Percentiles rank a stretch among this genome's conserved stretches.
phyloP scores from a whole-genome alignment of 2,113 vertebrate species.

The human region DNA sequence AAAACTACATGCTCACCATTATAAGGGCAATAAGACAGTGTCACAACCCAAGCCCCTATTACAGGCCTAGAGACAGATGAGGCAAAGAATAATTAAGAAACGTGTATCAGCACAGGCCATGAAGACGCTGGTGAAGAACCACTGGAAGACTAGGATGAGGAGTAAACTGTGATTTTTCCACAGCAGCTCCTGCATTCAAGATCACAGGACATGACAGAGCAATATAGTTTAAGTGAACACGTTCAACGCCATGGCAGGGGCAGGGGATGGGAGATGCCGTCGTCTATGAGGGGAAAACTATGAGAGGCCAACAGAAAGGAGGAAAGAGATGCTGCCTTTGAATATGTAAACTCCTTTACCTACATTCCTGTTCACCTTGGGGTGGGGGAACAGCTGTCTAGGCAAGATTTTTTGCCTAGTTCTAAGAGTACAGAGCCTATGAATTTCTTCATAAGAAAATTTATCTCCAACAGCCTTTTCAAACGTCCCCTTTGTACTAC shows the following conservation, averaged over 20 bases:
- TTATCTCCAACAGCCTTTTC: background rate
- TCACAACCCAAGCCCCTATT: background rate
- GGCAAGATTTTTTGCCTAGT: background rate
- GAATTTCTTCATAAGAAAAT: conserved; percentile 41
- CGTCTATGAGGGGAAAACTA: background rate
- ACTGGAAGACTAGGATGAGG: background rate
- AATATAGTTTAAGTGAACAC: background rate
- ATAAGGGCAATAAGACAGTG: background rate
- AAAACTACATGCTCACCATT: background rate
- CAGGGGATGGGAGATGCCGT: background rate
- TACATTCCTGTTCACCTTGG: background rate
- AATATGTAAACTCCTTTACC: background rate
- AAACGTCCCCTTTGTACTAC: background rate
- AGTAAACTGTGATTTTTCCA: background rate
- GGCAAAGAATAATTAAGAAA: background rate
- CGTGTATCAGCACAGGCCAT: background rate
- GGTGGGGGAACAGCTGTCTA: background rate
- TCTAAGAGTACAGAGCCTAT: background rate
- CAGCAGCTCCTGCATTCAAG: background rate
- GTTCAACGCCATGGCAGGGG: background rate
- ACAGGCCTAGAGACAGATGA: background rate
- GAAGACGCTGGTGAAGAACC: background rate
- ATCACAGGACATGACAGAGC: background rate
- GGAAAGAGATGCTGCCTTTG: background rate
- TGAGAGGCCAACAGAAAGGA: background rate